Evolutionary conservation across 2,797 vertebrate genomes (phyloP).

Genomic region (Acanthurus leucopareius): DNA sequence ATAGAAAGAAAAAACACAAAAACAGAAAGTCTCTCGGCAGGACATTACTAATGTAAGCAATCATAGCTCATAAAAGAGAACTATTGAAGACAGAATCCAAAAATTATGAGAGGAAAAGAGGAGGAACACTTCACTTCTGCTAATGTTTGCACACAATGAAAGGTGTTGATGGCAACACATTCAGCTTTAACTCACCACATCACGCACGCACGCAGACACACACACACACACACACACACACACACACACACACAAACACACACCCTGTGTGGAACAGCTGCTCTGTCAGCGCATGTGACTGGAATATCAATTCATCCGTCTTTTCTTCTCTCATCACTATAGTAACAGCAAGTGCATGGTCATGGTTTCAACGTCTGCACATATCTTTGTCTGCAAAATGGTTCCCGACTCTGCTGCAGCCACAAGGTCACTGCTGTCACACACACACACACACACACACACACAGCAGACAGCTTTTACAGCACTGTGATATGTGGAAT

Average conservation of each 20-base stretch:
- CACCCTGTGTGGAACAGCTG: conserved; percentile 64
- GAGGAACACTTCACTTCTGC: neutral
- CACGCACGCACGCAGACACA: neutral
- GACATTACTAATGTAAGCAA: neutral
- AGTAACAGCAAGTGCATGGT: conserved; percentile 80
- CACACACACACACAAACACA: neutral
- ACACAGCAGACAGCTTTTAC: neutral
- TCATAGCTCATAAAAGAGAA: neutral
- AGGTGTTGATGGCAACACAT: neutral
- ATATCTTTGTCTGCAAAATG: conserved; percentile 67
- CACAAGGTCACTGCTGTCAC: conserved; percentile 54
- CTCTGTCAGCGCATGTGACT: conserved; percentile 71
- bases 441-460: neutral
- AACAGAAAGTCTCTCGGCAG: neutral
- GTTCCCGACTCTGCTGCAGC: conserved; percentile 48
- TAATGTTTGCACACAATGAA: conserved; percentile 4
- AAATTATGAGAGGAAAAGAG: neutral
- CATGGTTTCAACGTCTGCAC: conserved; percentile 74
- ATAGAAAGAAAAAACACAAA: neutral
- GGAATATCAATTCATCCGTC: conserved; percentile 74
- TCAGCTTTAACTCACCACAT: conserved; percentile 15
- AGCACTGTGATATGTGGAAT: neutral
- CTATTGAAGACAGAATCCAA: neutral
- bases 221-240: neutral
- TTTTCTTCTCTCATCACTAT: conserved; percentile 72